A percentile compares a stretch with the other conserved stretches of the same genome.
Conservation (phyloP, 2,113 vertebrate genomes). For the Mormoops blainvillei region DNA sequence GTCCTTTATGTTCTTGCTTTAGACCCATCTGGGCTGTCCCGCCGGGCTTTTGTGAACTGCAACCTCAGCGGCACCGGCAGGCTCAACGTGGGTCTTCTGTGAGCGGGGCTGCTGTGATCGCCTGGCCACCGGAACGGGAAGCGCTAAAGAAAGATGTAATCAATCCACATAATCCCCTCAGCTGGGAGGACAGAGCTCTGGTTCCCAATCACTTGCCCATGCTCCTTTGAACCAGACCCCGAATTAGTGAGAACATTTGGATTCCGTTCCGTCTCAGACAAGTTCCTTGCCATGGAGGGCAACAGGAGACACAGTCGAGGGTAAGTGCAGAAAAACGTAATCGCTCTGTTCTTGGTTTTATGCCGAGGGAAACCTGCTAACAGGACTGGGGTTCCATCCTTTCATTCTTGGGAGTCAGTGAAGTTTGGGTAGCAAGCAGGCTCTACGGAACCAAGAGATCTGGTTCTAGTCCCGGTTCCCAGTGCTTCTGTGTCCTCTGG, state of each 20-base stretch:
- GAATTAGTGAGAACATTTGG: constrained; percentile 28
- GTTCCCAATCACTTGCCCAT: background rate
- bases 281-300: background rate
- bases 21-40: background rate
- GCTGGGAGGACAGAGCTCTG: background rate
- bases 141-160: background rate
- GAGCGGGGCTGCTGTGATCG: background rate
- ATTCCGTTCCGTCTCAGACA: constrained; percentile 3
- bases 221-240: background rate
- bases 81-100: background rate
- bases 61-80: background rate
- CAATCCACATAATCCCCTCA: background rate
- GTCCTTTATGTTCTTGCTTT: background rate
- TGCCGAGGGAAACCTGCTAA: background rate
- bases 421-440: background rate
- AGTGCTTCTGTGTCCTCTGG: background rate
- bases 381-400: background rate
- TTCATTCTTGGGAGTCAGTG: background rate
- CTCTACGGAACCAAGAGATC: background rate
- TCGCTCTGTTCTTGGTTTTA: background rate
- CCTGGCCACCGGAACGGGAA: background rate
- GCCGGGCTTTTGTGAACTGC: constrained; percentile 14
- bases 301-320: background rate
- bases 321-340: background rate
- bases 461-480: background rate